Conservation (phyloP, 1,140 invertebrate species). For the Dysdera silvatica region DNA sequence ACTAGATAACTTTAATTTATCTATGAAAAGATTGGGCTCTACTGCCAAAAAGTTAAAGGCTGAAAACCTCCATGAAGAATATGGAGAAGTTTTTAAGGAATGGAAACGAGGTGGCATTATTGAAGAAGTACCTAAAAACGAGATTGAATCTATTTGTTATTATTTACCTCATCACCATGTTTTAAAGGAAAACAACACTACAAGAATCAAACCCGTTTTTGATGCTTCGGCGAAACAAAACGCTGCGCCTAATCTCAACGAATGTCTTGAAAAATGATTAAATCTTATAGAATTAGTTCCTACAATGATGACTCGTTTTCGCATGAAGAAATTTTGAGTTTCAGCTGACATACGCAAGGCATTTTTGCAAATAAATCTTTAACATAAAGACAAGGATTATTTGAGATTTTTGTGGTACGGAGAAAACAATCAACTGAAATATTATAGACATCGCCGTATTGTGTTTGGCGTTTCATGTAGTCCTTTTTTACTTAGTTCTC, state of each 20-base stretch:
- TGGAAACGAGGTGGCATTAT: slow-evolving; percentile 6
- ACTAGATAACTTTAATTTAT: slow-evolving; percentile 31
- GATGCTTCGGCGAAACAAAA: slow-evolving; percentile 13
- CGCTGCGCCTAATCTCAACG: slow-evolving; percentile 8
- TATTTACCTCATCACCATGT: slow-evolving; percentile 33
- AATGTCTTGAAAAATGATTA: slow-evolving; percentile 19
- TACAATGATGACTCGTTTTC: slow-evolving; percentile 33
- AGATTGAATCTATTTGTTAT: not conserved
- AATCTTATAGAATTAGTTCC: slow-evolving; percentile 30
- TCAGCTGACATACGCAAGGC: slow-evolving; percentile 27
- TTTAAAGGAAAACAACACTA: slow-evolving; percentile 15
- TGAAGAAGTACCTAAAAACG: slow-evolving; percentile 20
- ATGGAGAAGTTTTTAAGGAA: not conserved
- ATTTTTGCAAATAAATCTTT: slow-evolving; percentile 17
- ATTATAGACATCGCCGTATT: not conserved
- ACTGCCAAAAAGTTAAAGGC: not conserved
- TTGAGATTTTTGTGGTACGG: not conserved
- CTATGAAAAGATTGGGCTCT: slow-evolving; percentile 31
- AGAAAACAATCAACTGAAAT: not conserved
- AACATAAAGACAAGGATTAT: slow-evolving; percentile 5
- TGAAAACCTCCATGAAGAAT: not conserved
- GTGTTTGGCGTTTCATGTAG: not conserved
- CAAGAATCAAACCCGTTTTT: slow-evolving; percentile 15
- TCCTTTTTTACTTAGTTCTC: not conserved
- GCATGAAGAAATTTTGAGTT: slow-evolving; percentile 6